phyloP scores from a whole-genome alignment of 2,113 vertebrate genomes.

The Brachypteracias leptosomus region DNA sequence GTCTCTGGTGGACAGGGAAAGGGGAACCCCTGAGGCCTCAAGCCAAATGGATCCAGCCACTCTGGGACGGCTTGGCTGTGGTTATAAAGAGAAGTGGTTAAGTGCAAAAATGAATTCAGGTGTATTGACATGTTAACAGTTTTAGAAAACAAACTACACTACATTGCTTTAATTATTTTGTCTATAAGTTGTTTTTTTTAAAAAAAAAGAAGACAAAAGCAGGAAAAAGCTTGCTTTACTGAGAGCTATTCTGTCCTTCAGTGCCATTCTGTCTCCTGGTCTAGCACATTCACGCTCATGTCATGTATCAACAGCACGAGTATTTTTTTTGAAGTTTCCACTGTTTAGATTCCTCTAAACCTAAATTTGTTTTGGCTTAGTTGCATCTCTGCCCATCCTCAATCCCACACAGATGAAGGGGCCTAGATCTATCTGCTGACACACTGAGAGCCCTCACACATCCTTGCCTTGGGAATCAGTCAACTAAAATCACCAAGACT shows the following conservation, averaged over 20 bases:
- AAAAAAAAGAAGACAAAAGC: background rate
- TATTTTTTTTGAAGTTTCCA: background rate
- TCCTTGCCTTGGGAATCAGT: background rate
- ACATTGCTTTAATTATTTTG: background rate
- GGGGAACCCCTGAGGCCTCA: rapidly evolving
- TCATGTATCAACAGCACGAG: background rate
- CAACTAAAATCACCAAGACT: background rate
- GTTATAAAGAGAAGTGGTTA: background rate
- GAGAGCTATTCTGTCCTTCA: background rate
- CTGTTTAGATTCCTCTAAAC: background rate
- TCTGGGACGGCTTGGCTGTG: background rate
- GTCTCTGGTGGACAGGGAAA: background rate
- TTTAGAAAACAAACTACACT: background rate
- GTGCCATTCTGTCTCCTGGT: background rate
- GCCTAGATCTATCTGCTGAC: background rate
- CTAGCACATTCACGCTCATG: rapidly evolving
- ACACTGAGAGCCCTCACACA: background rate
- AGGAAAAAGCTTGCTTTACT: background rate
- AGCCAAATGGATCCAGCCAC: background rate
- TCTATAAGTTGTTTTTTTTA: background rate
- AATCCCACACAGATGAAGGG: background rate
- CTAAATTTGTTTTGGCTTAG: background rate
- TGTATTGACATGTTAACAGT: background rate
- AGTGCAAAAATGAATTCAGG: background rate
- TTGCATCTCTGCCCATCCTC: background rate